Percentiles rank a stretch among this genome's conserved stretches.
Conservation (phyloP, 2,113 vertebrate genomes). For the Synchiropus splendidus region DNA sequence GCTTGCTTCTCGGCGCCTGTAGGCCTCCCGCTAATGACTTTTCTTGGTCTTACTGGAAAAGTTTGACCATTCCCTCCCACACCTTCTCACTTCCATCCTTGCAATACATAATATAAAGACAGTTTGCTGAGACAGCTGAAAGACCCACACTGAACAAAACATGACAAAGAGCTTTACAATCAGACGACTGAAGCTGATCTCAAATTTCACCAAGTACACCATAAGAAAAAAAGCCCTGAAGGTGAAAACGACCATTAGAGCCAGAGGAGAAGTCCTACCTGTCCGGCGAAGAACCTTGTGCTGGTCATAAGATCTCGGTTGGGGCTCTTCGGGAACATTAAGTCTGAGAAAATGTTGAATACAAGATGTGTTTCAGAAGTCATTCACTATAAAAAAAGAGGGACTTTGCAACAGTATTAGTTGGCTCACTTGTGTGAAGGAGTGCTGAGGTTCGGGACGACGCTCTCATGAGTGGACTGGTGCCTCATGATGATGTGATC, state of each 20-base stretch:
- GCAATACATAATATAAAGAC: constrained; percentile 11
- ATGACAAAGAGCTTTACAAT: constrained; percentile 11
- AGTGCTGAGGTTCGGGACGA: constrained; percentile 51
- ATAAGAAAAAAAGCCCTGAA: constrained; percentile 9
- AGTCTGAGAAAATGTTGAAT: neutral
- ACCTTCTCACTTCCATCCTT: constrained; percentile 4
- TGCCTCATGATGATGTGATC: constrained; percentile 81
- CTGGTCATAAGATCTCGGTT: constrained; percentile 64
- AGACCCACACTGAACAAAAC: constrained; percentile 11
- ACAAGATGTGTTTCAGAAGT: too few relatives aligned
- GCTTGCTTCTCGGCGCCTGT: constrained; percentile 12
- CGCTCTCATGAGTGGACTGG: constrained; percentile 76
- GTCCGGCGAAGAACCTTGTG: constrained; percentile 82
- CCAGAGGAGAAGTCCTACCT: constrained; percentile 57
- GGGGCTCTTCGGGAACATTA: constrained; percentile 45
- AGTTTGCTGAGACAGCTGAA: constrained; percentile 11
- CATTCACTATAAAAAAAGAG: neutral
- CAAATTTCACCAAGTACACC: constrained; percentile 11
- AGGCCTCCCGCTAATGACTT: constrained; percentile 18
- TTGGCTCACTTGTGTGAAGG: constrained; percentile 40
- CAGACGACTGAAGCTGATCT: constrained; percentile 15
- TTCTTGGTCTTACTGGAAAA: constrained; percentile 5
- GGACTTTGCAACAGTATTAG: neutral
- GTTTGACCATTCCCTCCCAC: too few relatives aligned
- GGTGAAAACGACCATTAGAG: constrained; percentile 31